These are phyloP conservation scores for Mesembrinibis cayennensis DNA, from an alignment of 2,113 vertebrate species.

Conservation along the genomic window DNA sequence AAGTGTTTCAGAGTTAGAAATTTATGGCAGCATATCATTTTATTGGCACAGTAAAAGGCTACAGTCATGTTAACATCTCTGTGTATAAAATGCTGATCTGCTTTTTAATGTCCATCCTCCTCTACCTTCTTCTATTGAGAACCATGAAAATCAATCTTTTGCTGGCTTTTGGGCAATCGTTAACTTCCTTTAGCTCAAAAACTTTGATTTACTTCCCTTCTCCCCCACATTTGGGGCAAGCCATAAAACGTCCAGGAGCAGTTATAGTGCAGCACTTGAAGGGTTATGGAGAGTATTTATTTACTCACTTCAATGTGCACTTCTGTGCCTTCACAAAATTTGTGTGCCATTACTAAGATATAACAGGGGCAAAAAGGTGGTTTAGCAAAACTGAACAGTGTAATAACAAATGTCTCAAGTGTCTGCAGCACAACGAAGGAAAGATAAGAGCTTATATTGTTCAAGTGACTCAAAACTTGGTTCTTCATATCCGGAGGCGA, in stretches of 20 bases:
- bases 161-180: neutral
- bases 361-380: neutral
- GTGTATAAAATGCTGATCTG: neutral
- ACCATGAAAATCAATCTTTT: neutral
- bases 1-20: neutral
- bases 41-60: slow-evolving; percentile 21
- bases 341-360: neutral
- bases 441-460: neutral
- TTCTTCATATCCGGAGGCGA: fast-evolving
- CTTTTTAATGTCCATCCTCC: neutral
- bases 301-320: neutral
- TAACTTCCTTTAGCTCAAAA: neutral
- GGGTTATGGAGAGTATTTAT: neutral
- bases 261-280: neutral
- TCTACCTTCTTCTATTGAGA: neutral
- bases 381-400: neutral
- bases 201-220: neutral
- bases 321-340: neutral
- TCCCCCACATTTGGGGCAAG: neutral
- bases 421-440: neutral
- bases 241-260: neutral
- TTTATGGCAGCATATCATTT: neutral
- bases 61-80: neutral
- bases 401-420: neutral
- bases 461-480: neutral